phyloP scores from a whole-genome alignment of 1,140 invertebrate genomes.

The Cyclargus thomasi region DNA sequence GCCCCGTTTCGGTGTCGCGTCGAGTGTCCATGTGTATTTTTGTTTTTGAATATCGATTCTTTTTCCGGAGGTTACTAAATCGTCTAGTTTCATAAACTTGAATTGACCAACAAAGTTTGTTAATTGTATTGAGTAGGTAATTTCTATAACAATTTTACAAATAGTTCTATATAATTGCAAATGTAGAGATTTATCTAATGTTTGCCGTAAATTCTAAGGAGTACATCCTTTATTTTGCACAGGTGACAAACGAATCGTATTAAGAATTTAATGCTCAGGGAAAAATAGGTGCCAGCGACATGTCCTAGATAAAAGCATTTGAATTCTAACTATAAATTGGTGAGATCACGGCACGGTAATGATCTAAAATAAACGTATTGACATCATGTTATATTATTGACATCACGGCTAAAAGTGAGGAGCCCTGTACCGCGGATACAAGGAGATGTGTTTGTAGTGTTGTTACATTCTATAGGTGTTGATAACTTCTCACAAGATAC shows the following conservation, averaged over 20 bases:
- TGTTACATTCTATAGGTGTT: too few relatives aligned
- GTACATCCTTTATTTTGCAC: not conserved
- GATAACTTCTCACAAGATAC: too few relatives aligned
- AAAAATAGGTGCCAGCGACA: conserved; percentile 29
- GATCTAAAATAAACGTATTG: conserved; percentile 9
- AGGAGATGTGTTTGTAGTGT: not conserved
- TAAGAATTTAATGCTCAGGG: not conserved
- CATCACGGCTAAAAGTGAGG: conserved; percentile 6
- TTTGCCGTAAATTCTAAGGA: too few relatives aligned
- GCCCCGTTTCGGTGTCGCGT: conserved; percentile 24
- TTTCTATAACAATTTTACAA: too few relatives aligned
- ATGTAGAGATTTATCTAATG: too few relatives aligned
- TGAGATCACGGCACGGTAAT: conserved; percentile 45
- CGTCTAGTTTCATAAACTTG: not conserved
- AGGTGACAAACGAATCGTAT: not conserved
- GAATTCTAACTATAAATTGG: conserved; percentile 37
- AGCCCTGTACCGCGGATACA: not conserved
- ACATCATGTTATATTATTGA: conserved; percentile 10
- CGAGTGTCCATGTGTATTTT: conserved; percentile 45
- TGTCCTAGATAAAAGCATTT: conserved; percentile 50
- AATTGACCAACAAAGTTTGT: not conserved
- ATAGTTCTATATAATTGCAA: too few relatives aligned
- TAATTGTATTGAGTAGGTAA: not conserved
- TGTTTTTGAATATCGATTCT: conserved; percentile 4
- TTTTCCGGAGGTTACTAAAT: not conserved